Percentiles rank a stretch among this genome's conserved stretches.
These are phyloP conservation scores for Kradibia gibbosae DNA, from an alignment of 1,140 invertebrate genomes.

Conservation along the genomic window DNA sequence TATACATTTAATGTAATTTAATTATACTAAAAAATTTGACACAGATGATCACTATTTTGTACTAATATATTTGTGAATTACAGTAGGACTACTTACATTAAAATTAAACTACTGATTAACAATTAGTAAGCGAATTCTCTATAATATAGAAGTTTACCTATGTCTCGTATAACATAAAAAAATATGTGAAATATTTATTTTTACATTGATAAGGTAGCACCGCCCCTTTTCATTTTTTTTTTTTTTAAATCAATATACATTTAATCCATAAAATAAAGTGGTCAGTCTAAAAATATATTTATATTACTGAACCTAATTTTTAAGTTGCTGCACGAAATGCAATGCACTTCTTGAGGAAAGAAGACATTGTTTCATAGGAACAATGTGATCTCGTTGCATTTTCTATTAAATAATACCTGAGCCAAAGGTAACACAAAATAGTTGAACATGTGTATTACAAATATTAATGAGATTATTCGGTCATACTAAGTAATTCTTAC, in stretches of 20 bases:
- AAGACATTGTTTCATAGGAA: slow-evolving; percentile 33
- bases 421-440: slow-evolving; percentile 47
- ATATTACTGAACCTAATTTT: not conserved
- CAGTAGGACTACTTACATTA: slow-evolving; percentile 15
- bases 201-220: slow-evolving; percentile 13
- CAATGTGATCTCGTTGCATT: slow-evolving; percentile 3
- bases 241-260: slow-evolving; percentile 26
- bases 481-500: not conserved
- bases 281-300: slow-evolving; percentile 24
- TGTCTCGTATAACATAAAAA: slow-evolving; percentile 37
- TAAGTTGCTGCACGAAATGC: not conserved
- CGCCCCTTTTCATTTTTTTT: no score
- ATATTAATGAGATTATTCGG: slow-evolving; percentile 5
- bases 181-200: slow-evolving; percentile 35
- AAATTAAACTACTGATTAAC: slow-evolving; percentile 20
- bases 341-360: slow-evolving; percentile 4
- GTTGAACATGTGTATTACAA: slow-evolving; percentile 24
- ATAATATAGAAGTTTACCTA: slow-evolving; percentile 13
- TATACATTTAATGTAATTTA: not conserved
- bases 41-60: slow-evolving; percentile 25
- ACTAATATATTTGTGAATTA: slow-evolving; percentile 4
- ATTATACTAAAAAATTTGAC: slow-evolving; percentile 34
- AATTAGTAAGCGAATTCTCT: slow-evolving; percentile 25
- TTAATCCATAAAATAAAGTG: slow-evolving; percentile 16
- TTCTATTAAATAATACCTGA: slow-evolving; percentile 40